Evolutionary conservation across 1,140 invertebrate species (phyloP).

Genomic region (Schmidtea mediterranea): DNA sequence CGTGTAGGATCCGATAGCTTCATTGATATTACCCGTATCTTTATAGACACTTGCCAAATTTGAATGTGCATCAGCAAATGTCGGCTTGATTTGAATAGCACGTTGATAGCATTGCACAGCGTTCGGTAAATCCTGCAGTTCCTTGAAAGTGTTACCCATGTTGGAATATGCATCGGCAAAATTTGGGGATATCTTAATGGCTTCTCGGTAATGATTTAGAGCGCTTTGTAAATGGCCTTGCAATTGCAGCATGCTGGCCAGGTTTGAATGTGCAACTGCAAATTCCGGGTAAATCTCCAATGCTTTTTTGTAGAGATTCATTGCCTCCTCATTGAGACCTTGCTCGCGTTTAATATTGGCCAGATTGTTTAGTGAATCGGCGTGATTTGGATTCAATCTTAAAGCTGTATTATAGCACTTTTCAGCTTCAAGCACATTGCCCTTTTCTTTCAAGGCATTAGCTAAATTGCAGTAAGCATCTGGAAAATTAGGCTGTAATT

Average conservation of each 20-base stretch:
- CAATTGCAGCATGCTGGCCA: constrained; percentile 87
- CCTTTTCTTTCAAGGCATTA: constrained; percentile 94
- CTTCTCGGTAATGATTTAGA: constrained; percentile 88
- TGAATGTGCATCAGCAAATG: constrained; percentile 87
- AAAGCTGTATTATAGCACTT: constrained; percentile 93
- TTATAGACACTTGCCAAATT: constrained; percentile 93
- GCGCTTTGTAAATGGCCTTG: constrained; percentile 82
- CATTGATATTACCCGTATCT: constrained; percentile 87
- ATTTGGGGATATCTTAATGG: constrained; percentile 68
- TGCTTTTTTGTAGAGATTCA: constrained; percentile 58
- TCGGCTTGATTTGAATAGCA: constrained; percentile 91
- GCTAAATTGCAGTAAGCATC: constrained; percentile 98
- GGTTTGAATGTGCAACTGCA: constrained; percentile 89
- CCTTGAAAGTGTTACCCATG: constrained; percentile 95
- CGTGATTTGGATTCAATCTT: constrained; percentile 77
- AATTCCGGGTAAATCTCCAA: constrained; percentile 86
- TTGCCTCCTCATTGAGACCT: constrained; percentile 85
- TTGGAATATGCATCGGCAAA: constrained; percentile 92
- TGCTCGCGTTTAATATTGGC: constrained; percentile 50
- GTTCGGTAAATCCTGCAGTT: constrained; percentile 82
- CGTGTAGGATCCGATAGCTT: constrained; percentile 79
- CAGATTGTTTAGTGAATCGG: constrained; percentile 92
- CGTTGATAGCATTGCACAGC: constrained; percentile 83
- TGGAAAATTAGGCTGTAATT: constrained; percentile 89
- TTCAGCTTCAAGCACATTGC: constrained; percentile 62